Evolutionary conservation across 2,888 invertebrate genomes (phyloP), one percentile per base, ranked within the genome.

Genomic region (Folsomia manolachei): DNA sequence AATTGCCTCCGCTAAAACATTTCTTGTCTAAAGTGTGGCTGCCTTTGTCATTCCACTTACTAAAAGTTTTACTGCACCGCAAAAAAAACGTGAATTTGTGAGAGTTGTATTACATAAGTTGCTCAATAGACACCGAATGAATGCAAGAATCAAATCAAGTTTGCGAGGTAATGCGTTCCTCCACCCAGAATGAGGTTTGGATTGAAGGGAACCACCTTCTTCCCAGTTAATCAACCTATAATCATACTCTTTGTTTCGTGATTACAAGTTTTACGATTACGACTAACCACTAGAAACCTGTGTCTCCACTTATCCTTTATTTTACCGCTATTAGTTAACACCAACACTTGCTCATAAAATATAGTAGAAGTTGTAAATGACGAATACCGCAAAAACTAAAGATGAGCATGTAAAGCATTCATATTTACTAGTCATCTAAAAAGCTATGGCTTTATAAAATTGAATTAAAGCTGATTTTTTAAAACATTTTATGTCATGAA

Each of bases 161-260:
- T 76, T 76, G 76, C 76, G 74, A 76, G 76, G 72, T 76, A 76
- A 76, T 76, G 76, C 74, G 76, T 76, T 76, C 76, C 76, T 76
- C 76, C 76, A 76, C 74, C 76, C 76, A 76, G 71, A 71, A 71
- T 71, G 69, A 74, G 71, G 69, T 72, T 76, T 72, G 63, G 71
- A 56, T 56, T 67, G 53, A 56, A 24, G 53, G 52, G 76, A 71
- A 71, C 71, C 71, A 74, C 74, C 76, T 74, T 74, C 65, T 65
- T 69, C n/a, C 68, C 52, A 72, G 51, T 51, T 69, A 72, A 72
- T 69, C 69, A 63, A 60, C 69, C 70, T 67, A 66, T 69, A 73
- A 71, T 71, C 71, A 71, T 63, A 26, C 51, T 52, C 61, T 67
- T 60, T 67, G 26, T 67, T 7, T 56, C 56, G 56, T 56, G 56